Conservation (phyloP, 2,888 invertebrate genomes). For the Erannis defoliaria region DNA sequence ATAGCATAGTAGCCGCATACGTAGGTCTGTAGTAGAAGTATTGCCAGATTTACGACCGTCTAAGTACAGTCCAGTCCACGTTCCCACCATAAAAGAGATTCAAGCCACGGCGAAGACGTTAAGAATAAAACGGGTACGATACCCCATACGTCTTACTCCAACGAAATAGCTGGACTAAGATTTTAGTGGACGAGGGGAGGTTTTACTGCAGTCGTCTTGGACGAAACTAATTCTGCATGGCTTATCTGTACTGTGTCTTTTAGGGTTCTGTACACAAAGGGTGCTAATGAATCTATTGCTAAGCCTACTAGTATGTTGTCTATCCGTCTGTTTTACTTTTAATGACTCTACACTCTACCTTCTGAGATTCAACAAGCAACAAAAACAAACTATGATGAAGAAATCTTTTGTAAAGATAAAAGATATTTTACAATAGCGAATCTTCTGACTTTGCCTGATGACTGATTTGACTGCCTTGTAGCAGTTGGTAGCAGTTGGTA, state of each 20-base stretch:
- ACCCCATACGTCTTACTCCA: constrained; percentile 50
- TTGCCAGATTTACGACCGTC: constrained; percentile 62
- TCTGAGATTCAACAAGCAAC: too few relatives aligned
- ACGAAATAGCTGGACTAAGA: constrained; percentile 42
- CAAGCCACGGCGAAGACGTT: constrained; percentile 46
- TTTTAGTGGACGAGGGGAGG: constrained; percentile 31
- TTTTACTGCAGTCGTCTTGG: constrained; percentile 24
- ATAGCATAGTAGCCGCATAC: not conserved
- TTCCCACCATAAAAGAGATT: constrained; percentile 78
- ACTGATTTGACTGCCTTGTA: too few relatives aligned
- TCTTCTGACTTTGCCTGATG: too few relatives aligned
- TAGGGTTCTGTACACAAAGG: not conserved
- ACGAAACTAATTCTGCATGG: constrained; percentile 12
- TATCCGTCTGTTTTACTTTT: too few relatives aligned
- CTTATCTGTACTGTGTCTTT: not conserved
- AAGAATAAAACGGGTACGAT: constrained; percentile 54
- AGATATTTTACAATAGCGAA: too few relatives aligned
- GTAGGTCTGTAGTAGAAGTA: constrained; percentile 46
- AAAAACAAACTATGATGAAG: too few relatives aligned
- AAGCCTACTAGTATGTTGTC: too few relatives aligned
- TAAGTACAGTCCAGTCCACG: constrained; percentile 69
- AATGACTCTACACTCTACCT: too few relatives aligned
- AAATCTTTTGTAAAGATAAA: too few relatives aligned
- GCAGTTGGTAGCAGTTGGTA: too few relatives aligned
- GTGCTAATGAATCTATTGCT: not conserved